phyloP scores from a whole-genome alignment of 2,797 vertebrate species.

The Leucoraja ocellata region DNA sequence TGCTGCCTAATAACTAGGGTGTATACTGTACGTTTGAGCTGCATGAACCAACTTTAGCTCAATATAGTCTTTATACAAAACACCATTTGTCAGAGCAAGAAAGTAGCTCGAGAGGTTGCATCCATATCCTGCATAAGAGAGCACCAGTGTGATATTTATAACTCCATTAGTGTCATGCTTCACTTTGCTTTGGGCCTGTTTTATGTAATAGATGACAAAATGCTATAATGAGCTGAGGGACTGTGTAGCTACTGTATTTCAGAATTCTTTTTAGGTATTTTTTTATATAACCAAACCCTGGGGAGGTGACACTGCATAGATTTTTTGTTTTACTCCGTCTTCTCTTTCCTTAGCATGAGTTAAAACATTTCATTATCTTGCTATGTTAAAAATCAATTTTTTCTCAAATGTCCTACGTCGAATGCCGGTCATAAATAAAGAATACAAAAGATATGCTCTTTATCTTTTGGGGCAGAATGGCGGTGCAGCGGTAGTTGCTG shows the following conservation, averaged over 20 bases:
- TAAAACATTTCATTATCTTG: slow-evolving; percentile 39
- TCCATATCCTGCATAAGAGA: not conserved
- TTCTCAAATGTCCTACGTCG: slow-evolving; percentile 45
- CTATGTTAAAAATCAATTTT: slow-evolving; percentile 42
- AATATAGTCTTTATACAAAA: slow-evolving; percentile 3
- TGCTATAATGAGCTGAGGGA: slow-evolving; percentile 39
- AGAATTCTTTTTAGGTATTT: slow-evolving; percentile 23
- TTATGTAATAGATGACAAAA: slow-evolving; percentile 37
- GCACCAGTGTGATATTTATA: slow-evolving; percentile 30
- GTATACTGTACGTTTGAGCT: not conserved
- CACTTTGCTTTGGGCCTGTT: not conserved
- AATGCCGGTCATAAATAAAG: slow-evolving; percentile 44
- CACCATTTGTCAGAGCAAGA: slow-evolving; percentile 14
- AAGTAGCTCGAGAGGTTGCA: not conserved
- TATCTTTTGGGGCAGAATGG: not conserved
- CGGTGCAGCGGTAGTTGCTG: no score
- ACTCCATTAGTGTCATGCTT: slow-evolving; percentile 27
- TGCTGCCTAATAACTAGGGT: not conserved
- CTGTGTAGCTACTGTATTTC: slow-evolving; percentile 26
- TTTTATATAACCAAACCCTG: slow-evolving; percentile 18
- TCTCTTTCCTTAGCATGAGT: slow-evolving; percentile 33
- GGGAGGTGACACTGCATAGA: slow-evolving; percentile 37
- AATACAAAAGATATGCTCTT: slow-evolving; percentile 45
- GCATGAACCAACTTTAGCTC: not conserved
- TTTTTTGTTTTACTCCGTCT: slow-evolving; percentile 31